Percentiles rank a stretch among this genome's conserved stretches.
Conservation (phyloP, 2,113 vertebrate genomes). For the Chlorodrepanis virens region DNA sequence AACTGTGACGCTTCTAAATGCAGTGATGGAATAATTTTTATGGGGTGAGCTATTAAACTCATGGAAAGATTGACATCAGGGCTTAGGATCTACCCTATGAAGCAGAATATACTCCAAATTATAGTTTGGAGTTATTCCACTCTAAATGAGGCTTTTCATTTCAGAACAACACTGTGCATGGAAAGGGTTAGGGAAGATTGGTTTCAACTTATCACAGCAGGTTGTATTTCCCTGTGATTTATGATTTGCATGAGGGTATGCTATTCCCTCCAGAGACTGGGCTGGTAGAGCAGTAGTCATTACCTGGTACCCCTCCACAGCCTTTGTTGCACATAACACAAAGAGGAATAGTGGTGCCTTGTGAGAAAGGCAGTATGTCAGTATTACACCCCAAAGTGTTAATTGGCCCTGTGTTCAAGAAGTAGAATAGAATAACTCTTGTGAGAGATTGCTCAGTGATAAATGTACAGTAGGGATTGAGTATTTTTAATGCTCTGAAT, state of each 20-base stretch:
- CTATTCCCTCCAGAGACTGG: background rate
- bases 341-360: background rate
- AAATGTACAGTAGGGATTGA: background rate
- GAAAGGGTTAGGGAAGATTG: background rate
- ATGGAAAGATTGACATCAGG: background rate
- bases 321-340: conserved; percentile 11
- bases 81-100: background rate
- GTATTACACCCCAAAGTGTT: background rate
- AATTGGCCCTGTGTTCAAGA: background rate
- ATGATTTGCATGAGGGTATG: background rate
- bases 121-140: background rate
- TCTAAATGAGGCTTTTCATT: background rate
- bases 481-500: background rate
- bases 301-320: background rate
- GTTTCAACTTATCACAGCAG: background rate
- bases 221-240: conserved; percentile 19
- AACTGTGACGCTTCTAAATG: background rate
- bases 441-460: background rate
- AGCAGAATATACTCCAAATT: background rate
- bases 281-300: background rate
- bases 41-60: background rate
- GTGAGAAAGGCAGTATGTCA: background rate
- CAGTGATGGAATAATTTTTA: background rate
- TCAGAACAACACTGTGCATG: background rate
- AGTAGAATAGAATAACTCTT: conserved; percentile 11